A percentile compares a stretch with the other conserved stretches of the same genome.
Conservation (phyloP, 2,888 invertebrate species). For the Seira sanloemensis region DNA sequence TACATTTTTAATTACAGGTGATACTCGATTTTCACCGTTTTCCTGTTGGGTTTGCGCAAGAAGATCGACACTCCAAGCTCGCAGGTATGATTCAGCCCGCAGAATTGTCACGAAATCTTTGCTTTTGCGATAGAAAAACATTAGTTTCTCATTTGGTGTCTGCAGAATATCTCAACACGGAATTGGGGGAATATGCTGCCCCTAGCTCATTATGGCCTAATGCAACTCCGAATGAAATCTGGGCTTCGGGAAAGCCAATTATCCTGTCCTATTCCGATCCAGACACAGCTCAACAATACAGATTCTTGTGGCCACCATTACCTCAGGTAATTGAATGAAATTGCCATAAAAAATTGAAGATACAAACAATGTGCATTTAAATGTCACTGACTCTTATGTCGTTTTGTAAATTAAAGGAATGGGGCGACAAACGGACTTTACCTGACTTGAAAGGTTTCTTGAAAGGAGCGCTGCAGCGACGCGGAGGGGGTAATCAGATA, state of each 20-base stretch:
- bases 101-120: too few species aligned
- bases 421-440: conserved; percentile 79
- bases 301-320: conserved; percentile 80
- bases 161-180: conserved; percentile 78
- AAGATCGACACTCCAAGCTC: conserved; percentile 79
- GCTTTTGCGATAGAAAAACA: too few species aligned
- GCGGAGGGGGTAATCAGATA: conserved; percentile 70
- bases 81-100: conserved; percentile 74
- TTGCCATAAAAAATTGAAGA: conserved; percentile 17
- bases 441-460: conserved; percentile 74
- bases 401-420: conserved; percentile 74
- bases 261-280: conserved; percentile 81
- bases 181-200: conserved; percentile 80
- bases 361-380: background rate
- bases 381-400: background rate
- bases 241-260: conserved; percentile 78
- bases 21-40: conserved; percentile 90
- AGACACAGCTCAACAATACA: conserved; percentile 75
- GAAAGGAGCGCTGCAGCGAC: conserved; percentile 63
- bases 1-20: conserved; percentile 75
- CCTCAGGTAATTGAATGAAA: conserved; percentile 77
- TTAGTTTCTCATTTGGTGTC: too few species aligned
- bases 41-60: conserved; percentile 81
- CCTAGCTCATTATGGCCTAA: conserved; percentile 77
- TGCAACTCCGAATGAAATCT: conserved; percentile 79